These are phyloP conservation scores for Microctenopoma stevenorrisi DNA, from an alignment of 2,797 vertebrate genomes.

Conservation along the genomic window DNA sequence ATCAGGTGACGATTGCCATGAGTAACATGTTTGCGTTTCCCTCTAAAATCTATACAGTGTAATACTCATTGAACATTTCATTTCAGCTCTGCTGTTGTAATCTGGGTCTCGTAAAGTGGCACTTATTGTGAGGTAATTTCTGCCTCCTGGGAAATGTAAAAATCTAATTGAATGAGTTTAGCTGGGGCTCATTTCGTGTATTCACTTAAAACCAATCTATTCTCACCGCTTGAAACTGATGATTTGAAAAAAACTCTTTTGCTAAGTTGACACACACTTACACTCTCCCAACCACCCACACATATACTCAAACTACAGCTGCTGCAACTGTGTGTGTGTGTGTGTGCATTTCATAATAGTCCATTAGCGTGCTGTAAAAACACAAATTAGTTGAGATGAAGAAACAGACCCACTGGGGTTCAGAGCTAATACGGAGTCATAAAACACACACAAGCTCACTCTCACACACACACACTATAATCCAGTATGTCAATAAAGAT, in stretches of 20 bases:
- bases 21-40: conserved; percentile 39
- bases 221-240: conserved; percentile 48
- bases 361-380: conserved; percentile 65
- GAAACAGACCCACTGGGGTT: conserved; percentile 66
- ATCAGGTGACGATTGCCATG: neutral
- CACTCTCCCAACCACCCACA: conserved; percentile 1
- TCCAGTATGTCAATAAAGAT: conserved; percentile 18
- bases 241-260: conserved; percentile 42
- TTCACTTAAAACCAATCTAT: conserved; percentile 49
- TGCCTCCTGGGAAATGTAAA: conserved; percentile 54
- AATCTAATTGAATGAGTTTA: conserved; percentile 58
- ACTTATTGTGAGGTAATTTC: conserved; percentile 53
- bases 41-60: conserved; percentile 12
- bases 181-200: conserved; percentile 25
- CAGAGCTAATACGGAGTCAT: conserved; percentile 67
- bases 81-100: conserved; percentile 23
- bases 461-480: neutral
- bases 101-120: conserved; percentile 26
- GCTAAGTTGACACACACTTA: conserved; percentile 14
- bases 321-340: conserved; percentile 2
- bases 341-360: conserved; percentile 37
- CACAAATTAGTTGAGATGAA: conserved; percentile 72
- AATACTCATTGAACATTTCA: conserved; percentile 38
- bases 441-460: conserved; percentile 29
- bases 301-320: conserved; percentile 14